Conservation (phyloP, 30 jellyfish, hydroid and myxozoan species). For the Nemopilema nomurai region DNA sequence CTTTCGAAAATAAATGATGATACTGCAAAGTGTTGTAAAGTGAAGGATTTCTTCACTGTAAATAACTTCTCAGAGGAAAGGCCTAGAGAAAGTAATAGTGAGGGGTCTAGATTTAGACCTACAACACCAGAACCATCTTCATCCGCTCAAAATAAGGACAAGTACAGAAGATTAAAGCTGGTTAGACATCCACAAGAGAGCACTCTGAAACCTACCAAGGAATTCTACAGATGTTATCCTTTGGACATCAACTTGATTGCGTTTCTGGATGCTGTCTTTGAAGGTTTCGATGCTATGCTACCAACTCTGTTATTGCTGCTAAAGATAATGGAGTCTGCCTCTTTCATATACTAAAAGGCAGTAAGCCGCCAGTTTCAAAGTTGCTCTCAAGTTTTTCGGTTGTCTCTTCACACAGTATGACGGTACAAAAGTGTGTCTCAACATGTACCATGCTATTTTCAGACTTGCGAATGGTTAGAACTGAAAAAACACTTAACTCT, state of each 20-base stretch:
- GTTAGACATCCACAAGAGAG: too few species aligned
- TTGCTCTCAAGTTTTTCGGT: slow-evolving; percentile 39
- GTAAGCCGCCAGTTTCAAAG: slow-evolving; percentile 54
- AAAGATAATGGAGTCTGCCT: slow-evolving; percentile 46
- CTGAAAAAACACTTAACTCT: slow-evolving; percentile 24
- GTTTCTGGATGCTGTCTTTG: slow-evolving; percentile 26
- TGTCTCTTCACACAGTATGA: slow-evolving; percentile 38
- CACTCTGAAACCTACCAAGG: too few species aligned
- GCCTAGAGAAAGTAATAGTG: too few species aligned
- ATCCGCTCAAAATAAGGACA: too few species aligned
- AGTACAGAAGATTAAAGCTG: too few species aligned
- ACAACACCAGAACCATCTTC: too few species aligned
- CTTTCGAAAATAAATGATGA: too few species aligned
- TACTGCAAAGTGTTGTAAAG: too few species aligned
- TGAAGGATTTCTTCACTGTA: too few species aligned
- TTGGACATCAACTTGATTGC: slow-evolving; percentile 16
- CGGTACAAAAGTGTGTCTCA: slow-evolving; percentile 50
- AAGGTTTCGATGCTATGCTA: slow-evolving; percentile 31
- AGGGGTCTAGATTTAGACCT: too few species aligned
- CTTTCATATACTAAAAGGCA: slow-evolving; percentile 33
- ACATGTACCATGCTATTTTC: slow-evolving; percentile 47
- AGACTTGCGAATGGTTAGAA: slow-evolving; percentile 44
- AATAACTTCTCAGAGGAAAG: too few species aligned
- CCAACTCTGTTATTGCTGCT: slow-evolving; percentile 23
- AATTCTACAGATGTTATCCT: too few species aligned